Base-by-base conservation (phyloP, 2,113 vertebrate species). In the Phodopus roborovskii region DNA sequence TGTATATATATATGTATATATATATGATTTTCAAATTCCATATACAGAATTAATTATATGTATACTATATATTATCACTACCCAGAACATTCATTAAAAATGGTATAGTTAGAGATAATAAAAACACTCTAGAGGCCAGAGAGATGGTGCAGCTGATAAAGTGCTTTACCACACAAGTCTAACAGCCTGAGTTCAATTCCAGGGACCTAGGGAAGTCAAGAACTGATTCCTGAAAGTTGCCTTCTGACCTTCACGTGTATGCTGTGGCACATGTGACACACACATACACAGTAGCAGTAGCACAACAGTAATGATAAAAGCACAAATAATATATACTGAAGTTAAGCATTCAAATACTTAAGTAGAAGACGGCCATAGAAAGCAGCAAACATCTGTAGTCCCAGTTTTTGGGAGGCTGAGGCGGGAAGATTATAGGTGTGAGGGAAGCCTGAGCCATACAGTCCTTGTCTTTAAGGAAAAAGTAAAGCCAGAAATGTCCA, bases 11-110 rank as follows among this genome's bases (percentile, higher is more conserved):
- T 50, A 50, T 50, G 9, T 53, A 53, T 53, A 53, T 53, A 53
- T 12, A 53, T 53, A 53, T 53, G 48, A 22, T 83, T 84, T 96
- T 92, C 58, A 92, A 12, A 84, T 86, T 91, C 6, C n/a, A 75
- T 2, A 53, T 82, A 16, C 81, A 73, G 7, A 90, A 88, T 7
- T 62, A n/a, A 73, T 87, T 92, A 19, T 87, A 11, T 56, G 8
- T 50, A 58, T 20, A 64, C 5, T 45, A 20, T 26, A 20, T 71
- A 81, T 84, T 68, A 71, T 81, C 26, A 42, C 7, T 42, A 42
- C 79, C 36, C 56, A 82, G 36, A 82, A 16, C 11, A 26, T 16
- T 39, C 79, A 82, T 39, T 60, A 28, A 60, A 3, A 75, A 7
- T 9, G 56, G 7, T 89, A 78, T 45, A 84, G n/a, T 45, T 62